Conservation (phyloP, 2,797 vertebrate genomes). For the Gadopsis bispinosus region DNA sequence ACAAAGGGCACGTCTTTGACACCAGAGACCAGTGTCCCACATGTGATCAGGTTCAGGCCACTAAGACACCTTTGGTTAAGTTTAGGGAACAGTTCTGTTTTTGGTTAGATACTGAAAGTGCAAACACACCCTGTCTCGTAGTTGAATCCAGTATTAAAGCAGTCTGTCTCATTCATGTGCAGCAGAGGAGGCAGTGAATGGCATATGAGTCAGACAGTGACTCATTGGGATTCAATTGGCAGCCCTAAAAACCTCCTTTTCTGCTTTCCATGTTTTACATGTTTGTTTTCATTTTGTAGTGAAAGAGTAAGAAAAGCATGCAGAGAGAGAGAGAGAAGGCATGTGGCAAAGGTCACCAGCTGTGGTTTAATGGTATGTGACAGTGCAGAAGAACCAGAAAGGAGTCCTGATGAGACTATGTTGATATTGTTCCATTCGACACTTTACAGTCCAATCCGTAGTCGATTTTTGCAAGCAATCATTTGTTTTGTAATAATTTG, state of each 20-base stretch:
- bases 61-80: neutral
- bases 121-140: slow-evolving; percentile 11
- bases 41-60: neutral
- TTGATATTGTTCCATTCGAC: neutral
- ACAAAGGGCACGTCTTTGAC: neutral
- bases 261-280: slow-evolving; percentile 7
- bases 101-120: slow-evolving; percentile 1
- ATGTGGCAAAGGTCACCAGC: slow-evolving; percentile 13
- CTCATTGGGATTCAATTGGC: slow-evolving; percentile 46
- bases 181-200: slow-evolving; percentile 40
- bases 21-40: neutral
- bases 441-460: neutral
- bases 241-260: slow-evolving; percentile 30
- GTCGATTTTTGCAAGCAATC: neutral
- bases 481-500: neutral
- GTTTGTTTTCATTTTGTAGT: slow-evolving; percentile 7
- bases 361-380: slow-evolving; percentile 1
- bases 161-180: slow-evolving; percentile 36
- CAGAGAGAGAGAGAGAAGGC: neutral
- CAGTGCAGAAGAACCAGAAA: neutral
- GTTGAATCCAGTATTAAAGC: slow-evolving; percentile 10
- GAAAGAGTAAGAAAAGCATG: slow-evolving; percentile 4
- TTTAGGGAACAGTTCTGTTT: neutral
- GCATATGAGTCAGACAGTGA: slow-evolving; percentile 59
- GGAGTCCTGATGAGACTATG: neutral